Percentiles rank a stretch among this genome's conserved stretches.
phyloP scores from a whole-genome alignment of 1,140 invertebrate species.

The Hormaphis cornu region DNA sequence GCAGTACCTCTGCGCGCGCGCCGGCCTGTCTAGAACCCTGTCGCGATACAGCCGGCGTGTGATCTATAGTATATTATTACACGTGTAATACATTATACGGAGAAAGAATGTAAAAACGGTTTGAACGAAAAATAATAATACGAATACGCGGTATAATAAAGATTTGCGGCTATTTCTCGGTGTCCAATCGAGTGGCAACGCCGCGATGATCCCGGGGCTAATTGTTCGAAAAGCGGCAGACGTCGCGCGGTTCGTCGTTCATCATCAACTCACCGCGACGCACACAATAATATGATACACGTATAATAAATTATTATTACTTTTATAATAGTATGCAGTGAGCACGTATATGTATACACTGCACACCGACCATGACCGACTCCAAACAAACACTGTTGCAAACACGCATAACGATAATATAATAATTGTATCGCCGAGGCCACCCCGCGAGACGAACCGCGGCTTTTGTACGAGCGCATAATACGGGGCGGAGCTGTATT shows the following conservation, averaged over 20 bases:
- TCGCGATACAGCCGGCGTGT: too few relatives aligned
- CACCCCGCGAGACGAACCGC: neutral
- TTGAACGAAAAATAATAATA: neutral
- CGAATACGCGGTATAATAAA: neutral
- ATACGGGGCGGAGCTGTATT: neutral
- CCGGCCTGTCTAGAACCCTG: too few relatives aligned
- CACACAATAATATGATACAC: neutral
- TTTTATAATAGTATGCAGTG: too few relatives aligned
- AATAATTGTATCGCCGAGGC: neutral
- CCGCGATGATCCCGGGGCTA: slow-evolving; percentile 8
- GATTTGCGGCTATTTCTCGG: slow-evolving; percentile 22
- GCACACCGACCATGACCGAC: too few relatives aligned
- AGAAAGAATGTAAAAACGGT: too few relatives aligned
- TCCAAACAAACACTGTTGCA: neutral
- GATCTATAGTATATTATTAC: too few relatives aligned
- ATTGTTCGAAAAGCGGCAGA: slow-evolving; percentile 23
- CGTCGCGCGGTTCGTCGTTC: neutral
- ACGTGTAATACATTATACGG: too few relatives aligned
- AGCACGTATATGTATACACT: too few relatives aligned
- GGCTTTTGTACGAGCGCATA: neutral
- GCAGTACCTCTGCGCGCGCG: too few relatives aligned
- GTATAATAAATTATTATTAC: too few relatives aligned
- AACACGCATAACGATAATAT: neutral
- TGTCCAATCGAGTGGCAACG: slow-evolving; percentile 26
- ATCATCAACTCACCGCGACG: too few relatives aligned